Conservation (phyloP, 2,797 vertebrate genomes). For the Eidolon dupreanum region DNA sequence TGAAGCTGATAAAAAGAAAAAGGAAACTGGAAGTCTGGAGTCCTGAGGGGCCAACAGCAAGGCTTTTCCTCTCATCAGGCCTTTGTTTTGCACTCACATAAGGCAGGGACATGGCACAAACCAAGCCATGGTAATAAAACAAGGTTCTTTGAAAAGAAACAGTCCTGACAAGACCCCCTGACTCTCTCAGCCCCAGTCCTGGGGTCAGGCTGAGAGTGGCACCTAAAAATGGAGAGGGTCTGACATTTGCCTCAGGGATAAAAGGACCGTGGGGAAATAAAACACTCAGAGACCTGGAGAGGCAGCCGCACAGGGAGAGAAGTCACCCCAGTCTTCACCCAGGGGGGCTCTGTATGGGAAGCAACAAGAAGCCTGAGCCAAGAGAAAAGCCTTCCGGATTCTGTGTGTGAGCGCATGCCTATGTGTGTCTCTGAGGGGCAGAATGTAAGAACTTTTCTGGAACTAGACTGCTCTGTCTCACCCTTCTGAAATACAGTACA, state of each 20-base stretch:
- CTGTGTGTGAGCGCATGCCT: rapidly evolving
- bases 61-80: too few species aligned
- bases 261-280: background rate
- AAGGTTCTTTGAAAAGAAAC: background rate
- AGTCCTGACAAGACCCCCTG: background rate
- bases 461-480: background rate
- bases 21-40: background rate
- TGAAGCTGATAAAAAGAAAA: slow-evolving; percentile 26
- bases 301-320: background rate
- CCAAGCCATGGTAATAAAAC: background rate
- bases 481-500: background rate
- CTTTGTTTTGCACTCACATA: background rate
- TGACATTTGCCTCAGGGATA: background rate
- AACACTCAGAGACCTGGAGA: background rate
- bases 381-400: background rate
- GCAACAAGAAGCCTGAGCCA: background rate
- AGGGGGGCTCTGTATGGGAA: rapidly evolving
- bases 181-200: background rate
- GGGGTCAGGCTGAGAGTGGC: background rate
- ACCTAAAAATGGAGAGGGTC: background rate
- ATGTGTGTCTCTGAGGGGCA: background rate
- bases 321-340: background rate
- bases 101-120: background rate
- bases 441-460: background rate
- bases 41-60: too few species aligned